Conservation (phyloP, 2,888 invertebrate species). For the Ceriagrion tenellum region DNA sequence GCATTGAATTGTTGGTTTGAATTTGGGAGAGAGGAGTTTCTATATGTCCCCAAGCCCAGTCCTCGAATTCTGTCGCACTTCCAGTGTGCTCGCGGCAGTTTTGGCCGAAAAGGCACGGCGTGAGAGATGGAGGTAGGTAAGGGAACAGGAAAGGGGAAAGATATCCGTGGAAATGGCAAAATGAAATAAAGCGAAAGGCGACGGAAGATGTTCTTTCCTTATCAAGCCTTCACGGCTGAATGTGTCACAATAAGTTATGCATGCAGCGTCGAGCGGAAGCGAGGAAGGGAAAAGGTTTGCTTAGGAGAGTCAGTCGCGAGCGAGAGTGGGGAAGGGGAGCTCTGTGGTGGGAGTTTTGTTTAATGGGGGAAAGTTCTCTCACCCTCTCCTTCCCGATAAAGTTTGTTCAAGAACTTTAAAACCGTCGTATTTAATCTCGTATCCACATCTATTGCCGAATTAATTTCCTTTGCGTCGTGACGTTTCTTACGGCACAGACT, state of each 20-base stretch:
- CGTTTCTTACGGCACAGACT: not conserved
- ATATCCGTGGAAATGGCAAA: constrained; percentile 13
- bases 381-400: constrained; percentile 8
- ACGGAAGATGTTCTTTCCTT: constrained; percentile 32
- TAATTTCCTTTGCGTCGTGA: not conserved
- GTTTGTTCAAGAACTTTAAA: constrained; percentile 7
- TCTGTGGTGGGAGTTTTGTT: not conserved
- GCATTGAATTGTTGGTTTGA: too few species aligned
- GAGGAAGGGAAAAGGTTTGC: not conserved
- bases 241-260: constrained; percentile 51
- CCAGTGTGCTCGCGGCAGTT: too few species aligned
- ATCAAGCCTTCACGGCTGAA: constrained; percentile 55
- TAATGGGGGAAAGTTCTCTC: constrained; percentile 19
- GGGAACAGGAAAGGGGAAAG: not conserved
- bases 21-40: too few species aligned
- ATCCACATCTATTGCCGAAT: constrained; percentile 2
- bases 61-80: too few species aligned
- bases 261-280: constrained; percentile 33
- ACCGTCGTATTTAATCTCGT: constrained; percentile 17
- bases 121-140: not conserved
- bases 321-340: not conserved
- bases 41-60: too few species aligned
- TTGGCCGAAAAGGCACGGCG: not conserved
- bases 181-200: constrained; percentile 24
- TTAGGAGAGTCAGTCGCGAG: not conserved